These are phyloP conservation scores for Pheosia tremula DNA, from an alignment of 2,888 invertebrate genomes.

Conservation along the genomic window DNA sequence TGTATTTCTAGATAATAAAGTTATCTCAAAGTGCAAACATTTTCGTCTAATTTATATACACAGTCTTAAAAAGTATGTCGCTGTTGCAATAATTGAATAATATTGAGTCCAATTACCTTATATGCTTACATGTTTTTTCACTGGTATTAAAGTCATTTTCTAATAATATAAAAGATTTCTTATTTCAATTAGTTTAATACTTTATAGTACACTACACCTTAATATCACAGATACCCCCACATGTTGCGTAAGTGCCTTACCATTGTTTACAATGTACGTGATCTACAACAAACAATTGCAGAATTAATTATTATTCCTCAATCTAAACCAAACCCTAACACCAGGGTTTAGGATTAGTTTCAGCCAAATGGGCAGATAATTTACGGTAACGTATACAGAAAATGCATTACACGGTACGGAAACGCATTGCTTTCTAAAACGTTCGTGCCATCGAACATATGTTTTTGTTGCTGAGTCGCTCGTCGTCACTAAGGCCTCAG, in stretches of 20 bases:
- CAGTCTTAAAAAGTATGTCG: no score
- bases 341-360: constrained; percentile 21
- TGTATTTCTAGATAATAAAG: no score
- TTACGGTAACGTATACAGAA: constrained; percentile 41
- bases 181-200: no score
- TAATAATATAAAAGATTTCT: no score
- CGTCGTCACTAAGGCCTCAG: constrained; percentile 19
- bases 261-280: constrained; percentile 45
- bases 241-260: constrained; percentile 44
- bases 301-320: constrained; percentile 19
- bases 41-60: no score
- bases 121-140: no score
- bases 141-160: no score
- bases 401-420: constrained; percentile 55
- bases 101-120: no score
- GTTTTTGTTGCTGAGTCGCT: constrained; percentile 41
- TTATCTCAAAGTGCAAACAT: no score
- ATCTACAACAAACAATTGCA: constrained; percentile 36
- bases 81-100: no score
- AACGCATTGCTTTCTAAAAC: constrained; percentile 60
- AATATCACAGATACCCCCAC: constrained; percentile 24
- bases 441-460: constrained; percentile 40
- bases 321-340: constrained; percentile 30
- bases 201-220: not conserved
- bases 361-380: constrained; percentile 22